Evolutionary conservation across 2,888 invertebrate genomes (phyloP), one percentile per base, ranked within the genome.

Genomic region (Meganola albula): DNA sequence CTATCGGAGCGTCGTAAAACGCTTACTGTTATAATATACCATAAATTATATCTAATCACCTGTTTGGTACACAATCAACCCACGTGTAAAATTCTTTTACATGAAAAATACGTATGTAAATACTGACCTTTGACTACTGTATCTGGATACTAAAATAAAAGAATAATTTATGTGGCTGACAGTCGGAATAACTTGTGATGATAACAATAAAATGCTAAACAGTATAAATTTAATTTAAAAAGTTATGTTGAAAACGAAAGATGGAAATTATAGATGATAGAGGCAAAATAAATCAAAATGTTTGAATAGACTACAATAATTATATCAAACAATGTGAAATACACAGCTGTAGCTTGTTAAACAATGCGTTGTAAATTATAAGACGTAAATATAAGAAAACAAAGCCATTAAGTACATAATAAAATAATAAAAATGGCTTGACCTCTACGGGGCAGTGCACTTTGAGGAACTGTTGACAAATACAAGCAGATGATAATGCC

Each of bases 381-480:
- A 33, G n/a, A n/a, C n/a, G n/a, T 37, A 27, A 34, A 36, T 32
- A 35, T n/a, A 42, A 43, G 50, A 53, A 53, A 45, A 50, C 42
- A 45, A 39, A 43, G 35, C 45, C 24, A 53, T 50, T 42, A 44
- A 40, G 29, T 42, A 21, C 34, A 40, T 24, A 31, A 29, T 32
- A 25, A 31, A 37, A 30, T 49, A 53, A 48, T 53, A 54, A 40
- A 43, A 31, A 37, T 20, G 34, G 11, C 35, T 20, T 7, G 50
- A 51, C 48, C 59, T 28, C 24, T 23, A 37, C 10, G 48, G 57
- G 47, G 46, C 59, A 56, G 34, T 56, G 62, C 33, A 58, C 62
- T 48, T 40, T 41, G 34, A 51, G 50, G 53, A 57, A 48, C 41
- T 40, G 28, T 48, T 53, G 44, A 59, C 52, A 29, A 3, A 7